Conservation (phyloP, 2,113 vertebrate genomes). For the Mustela nigripes region DNA sequence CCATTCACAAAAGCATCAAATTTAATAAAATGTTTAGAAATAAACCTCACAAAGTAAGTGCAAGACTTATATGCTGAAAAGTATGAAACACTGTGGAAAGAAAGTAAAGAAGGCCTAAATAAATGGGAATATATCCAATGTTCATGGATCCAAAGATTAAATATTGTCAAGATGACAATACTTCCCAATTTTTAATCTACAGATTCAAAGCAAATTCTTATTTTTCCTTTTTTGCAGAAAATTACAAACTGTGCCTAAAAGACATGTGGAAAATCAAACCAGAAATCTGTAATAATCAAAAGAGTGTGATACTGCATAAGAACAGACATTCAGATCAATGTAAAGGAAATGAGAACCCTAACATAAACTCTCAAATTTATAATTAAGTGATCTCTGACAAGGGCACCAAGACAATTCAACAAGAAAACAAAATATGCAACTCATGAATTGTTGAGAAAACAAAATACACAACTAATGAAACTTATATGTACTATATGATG, state of each 20-base stretch:
- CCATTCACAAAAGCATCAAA: background rate
- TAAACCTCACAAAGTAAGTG: background rate
- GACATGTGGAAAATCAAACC: background rate
- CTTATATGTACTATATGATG: too few species aligned
- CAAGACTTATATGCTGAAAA: background rate
- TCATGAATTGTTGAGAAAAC: background rate
- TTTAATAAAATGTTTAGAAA: background rate
- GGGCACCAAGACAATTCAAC: background rate
- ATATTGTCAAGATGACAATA: background rate
- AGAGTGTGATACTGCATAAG: background rate
- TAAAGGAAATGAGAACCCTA: background rate
- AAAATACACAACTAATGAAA: background rate
- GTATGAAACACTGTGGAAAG: constrained; percentile 34
- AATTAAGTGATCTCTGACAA: background rate
- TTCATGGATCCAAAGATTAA: background rate
- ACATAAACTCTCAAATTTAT: background rate
- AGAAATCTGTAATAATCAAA: background rate
- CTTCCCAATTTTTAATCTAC: background rate
- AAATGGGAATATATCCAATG: background rate
- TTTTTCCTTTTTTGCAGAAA: background rate
- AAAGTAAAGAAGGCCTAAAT: background rate
- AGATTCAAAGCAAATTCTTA: background rate
- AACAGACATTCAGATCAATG: background rate
- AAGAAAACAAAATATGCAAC: background rate
- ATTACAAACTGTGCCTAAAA: background rate